These are phyloP conservation scores for Porites rus DNA, from an alignment of 92 coral and sea anemone species.

Conservation along the genomic window DNA sequence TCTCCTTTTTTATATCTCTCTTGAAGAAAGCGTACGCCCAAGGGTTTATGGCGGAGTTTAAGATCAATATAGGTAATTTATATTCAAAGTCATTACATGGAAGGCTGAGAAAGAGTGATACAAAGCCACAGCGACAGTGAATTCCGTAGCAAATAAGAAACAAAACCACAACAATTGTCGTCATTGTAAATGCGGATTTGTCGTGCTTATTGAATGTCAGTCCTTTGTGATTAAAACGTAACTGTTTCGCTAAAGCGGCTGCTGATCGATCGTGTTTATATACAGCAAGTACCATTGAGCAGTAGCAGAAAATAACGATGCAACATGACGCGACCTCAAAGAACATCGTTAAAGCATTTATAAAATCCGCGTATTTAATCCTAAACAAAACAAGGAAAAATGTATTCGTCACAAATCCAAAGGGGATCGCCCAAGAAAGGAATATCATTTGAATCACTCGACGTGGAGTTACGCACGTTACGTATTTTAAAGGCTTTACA, in stretches of 20 bases:
- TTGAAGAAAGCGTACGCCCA: no score
- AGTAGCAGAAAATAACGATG: background rate
- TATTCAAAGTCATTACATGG: no score
- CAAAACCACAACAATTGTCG: background rate
- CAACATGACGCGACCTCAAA: background rate
- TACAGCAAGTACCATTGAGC: background rate
- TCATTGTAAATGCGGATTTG: background rate
- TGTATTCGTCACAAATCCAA: background rate
- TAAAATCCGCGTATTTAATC: no score
- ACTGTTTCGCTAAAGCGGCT: background rate
- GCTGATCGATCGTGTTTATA: constrained; percentile 10
- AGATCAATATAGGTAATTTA: background rate
- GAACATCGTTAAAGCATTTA: background rate
- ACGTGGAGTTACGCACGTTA: background rate
- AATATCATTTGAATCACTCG: constrained; percentile 2
- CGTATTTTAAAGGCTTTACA: background rate
- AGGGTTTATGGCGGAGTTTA: no score
- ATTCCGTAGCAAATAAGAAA: background rate
- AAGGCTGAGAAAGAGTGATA: background rate
- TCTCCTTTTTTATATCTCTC: no score
- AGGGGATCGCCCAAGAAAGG: background rate
- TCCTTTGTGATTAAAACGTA: background rate
- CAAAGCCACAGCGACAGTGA: background rate
- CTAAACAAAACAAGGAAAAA: background rate
- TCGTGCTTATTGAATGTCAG: background rate